A percentile compares a stretch with the other conserved stretches of the same genome.
phyloP scores from a whole-genome alignment of 2,888 invertebrate species.

The Apomyelois bistriatella region DNA sequence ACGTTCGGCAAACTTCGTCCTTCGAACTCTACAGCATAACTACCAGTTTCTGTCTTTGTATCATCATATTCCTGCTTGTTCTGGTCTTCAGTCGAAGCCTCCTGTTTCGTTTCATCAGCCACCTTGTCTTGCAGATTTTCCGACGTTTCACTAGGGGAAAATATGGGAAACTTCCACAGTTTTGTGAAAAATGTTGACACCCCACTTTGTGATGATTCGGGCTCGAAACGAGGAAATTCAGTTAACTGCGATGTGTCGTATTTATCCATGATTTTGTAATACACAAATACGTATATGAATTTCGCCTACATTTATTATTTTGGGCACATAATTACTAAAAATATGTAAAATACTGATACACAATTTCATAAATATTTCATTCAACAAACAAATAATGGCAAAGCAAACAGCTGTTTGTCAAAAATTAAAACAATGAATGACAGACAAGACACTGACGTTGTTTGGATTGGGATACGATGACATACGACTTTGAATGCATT shows the following conservation, averaged over 20 bases:
- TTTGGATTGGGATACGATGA: no score
- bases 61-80: constrained; percentile 45
- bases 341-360: not conserved
- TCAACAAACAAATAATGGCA: not conserved
- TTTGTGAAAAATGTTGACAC: constrained; percentile 87
- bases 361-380: not conserved
- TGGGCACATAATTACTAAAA: not conserved
- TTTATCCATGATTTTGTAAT: constrained; percentile 52
- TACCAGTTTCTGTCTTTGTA: constrained; percentile 52
- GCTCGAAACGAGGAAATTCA: constrained; percentile 82
- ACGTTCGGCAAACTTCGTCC: constrained; percentile 92
- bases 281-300: not conserved
- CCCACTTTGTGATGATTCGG: constrained; percentile 86
- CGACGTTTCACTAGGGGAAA: constrained; percentile 62
- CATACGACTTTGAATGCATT: no score
- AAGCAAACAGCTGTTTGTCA: not conserved
- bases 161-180: constrained; percentile 85
- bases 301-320: not conserved
- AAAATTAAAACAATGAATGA: not conserved
- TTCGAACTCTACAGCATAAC: constrained; percentile 81
- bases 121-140: constrained; percentile 44
- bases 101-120: constrained; percentile 36
- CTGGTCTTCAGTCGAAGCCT: constrained; percentile 34
- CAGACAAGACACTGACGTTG: not conserved
- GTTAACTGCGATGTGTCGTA: constrained; percentile 70